phyloP scores from a whole-genome alignment of 64 coral and sea anemone species.

The Acropora tenuis region DNA sequence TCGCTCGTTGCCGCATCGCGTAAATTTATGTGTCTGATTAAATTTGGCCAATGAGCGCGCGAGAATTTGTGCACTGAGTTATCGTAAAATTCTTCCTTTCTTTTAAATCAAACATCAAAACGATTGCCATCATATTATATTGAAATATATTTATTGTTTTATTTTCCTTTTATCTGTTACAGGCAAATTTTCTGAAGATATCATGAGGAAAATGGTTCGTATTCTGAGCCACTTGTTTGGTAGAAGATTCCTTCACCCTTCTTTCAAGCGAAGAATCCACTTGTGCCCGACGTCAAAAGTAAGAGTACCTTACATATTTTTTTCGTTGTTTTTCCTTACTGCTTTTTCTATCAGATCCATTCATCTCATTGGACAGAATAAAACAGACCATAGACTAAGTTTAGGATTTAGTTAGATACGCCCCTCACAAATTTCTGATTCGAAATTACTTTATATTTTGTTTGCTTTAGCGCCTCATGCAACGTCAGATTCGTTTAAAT shows the following conservation, averaged over 20 bases:
- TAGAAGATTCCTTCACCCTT: slow-evolving; percentile 13
- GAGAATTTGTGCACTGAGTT: background rate
- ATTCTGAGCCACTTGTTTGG: slow-evolving; percentile 73
- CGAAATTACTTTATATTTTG: no score
- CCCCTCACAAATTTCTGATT: no score
- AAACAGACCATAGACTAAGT: no score
- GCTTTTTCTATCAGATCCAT: no score
- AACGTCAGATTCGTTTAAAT: no score
- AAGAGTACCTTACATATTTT: background rate
- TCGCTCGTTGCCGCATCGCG: no score
- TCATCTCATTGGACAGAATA: background rate
- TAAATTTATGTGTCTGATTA: no score
- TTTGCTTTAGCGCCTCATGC: no score
- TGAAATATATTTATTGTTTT: background rate
- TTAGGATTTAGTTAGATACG: no score
- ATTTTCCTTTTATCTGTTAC: background rate
- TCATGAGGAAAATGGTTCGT: slow-evolving; percentile 65
- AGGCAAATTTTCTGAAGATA: slow-evolving; percentile 66
- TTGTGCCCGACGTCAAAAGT: slow-evolving; percentile 64
- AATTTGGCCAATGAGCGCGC: no score
- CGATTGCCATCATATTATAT: background rate
- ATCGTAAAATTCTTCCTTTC: background rate
- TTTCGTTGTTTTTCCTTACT: background rate
- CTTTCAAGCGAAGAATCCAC: background rate
- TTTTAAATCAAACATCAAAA: background rate